A percentile compares a stretch with the other conserved stretches of the same genome.
Conservation (phyloP, 1,140 invertebrate genomes). For the Pachypeltis micranthus region DNA sequence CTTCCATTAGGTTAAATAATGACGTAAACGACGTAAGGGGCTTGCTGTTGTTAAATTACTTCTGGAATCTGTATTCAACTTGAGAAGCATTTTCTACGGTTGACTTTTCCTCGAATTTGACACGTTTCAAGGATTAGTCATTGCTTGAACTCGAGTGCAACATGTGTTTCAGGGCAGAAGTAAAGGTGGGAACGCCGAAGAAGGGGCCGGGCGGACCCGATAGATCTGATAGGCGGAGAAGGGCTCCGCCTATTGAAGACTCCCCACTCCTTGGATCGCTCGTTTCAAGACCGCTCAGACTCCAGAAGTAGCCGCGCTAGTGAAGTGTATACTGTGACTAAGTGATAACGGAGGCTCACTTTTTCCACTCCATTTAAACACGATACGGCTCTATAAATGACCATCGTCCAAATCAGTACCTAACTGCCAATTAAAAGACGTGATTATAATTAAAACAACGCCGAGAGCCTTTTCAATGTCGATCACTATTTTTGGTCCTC, state of each 20-base stretch:
- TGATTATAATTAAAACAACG: no score
- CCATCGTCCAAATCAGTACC: no score
- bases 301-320: slow-evolving; percentile 6
- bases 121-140: no score
- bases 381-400: no score
- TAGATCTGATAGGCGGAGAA: background rate
- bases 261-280: background rate
- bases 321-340: background rate
- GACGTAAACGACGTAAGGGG: no score
- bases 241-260: background rate
- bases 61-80: no score
- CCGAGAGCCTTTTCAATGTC: no score
- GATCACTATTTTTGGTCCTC: background rate
- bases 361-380: background rate
- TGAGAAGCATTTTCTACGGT: no score
- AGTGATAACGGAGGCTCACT: background rate
- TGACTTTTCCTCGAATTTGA: no score
- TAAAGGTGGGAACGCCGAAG: background rate
- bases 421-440: no score
- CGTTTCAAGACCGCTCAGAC: background rate
- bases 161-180: background rate
- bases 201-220: background rate
- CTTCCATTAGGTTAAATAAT: no score
- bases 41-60: no score
- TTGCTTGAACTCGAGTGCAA: background rate